These are phyloP conservation scores for Mongoloraphidia duomilia DNA, from an alignment of 2,888 invertebrate species.

Conservation along the genomic window DNA sequence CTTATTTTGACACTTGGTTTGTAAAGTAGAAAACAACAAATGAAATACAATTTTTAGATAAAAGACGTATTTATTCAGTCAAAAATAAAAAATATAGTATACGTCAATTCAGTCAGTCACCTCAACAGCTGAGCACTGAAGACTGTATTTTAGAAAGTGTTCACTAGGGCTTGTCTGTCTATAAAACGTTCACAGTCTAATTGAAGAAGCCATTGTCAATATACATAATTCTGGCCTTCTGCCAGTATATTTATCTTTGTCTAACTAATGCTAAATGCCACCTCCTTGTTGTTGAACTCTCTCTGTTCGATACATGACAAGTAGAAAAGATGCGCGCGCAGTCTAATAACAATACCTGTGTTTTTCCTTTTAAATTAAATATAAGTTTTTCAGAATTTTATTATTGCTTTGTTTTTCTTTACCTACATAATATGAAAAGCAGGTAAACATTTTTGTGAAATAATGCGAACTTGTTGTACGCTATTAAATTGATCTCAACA, in stretches of 20 bases:
- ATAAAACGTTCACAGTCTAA: background rate
- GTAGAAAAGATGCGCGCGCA: slow-evolving; percentile 4
- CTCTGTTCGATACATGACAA: slow-evolving; percentile 2
- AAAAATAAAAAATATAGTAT: slow-evolving; percentile 2
- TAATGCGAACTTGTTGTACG: too few species aligned
- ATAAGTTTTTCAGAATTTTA: too few species aligned
- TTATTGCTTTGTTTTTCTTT: too few species aligned
- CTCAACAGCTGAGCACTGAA: slow-evolving; percentile 7
- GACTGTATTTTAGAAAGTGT: background rate
- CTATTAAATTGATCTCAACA: too few species aligned
- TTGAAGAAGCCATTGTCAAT: background rate
- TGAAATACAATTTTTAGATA: background rate
- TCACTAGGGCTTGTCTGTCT: too few species aligned
- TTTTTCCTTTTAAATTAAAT: too few species aligned
- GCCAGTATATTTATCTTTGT: slow-evolving; percentile 1
- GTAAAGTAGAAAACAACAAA: background rate
- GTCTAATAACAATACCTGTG: too few species aligned
- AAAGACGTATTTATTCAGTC: slow-evolving; percentile 3
- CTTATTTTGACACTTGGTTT: too few species aligned
- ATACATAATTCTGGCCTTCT: slow-evolving; percentile 1
- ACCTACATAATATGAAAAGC: too few species aligned
- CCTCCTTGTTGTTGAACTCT: background rate
- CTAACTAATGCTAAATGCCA: background rate
- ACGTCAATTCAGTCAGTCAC: slow-evolving; percentile 8
- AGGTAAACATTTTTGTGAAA: too few species aligned